A percentile compares a stretch with the other conserved stretches of the same genome.
Evolutionary conservation across 2,888 invertebrate genomes (phyloP).

Genomic region (Ormia ochracea): DNA sequence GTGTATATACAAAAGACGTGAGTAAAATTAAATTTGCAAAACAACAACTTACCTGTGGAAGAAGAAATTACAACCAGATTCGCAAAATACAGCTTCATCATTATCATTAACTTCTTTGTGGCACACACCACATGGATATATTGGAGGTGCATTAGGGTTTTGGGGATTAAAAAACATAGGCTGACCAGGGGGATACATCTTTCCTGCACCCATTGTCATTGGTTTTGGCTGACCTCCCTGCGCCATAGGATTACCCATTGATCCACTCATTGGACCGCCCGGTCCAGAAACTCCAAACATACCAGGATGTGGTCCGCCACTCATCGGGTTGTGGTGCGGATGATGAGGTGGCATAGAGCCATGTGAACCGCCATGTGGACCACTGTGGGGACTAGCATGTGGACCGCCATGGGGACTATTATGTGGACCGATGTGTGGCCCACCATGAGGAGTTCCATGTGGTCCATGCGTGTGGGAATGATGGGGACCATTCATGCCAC

Average conservation of each 20-base stretch:
- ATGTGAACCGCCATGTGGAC: conserved; percentile 60
- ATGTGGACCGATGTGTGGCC: conserved; percentile 57
- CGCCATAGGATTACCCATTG: conserved; percentile 74
- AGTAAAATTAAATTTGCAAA: too few relatives aligned
- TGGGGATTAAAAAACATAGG: conserved; percentile 99
- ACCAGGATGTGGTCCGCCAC: conserved; percentile 69
- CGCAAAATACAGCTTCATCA: conserved; percentile 97
- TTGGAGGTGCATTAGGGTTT: conserved; percentile 98
- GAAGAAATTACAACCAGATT: conserved; percentile 99
- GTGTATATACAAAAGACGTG: too few relatives aligned
- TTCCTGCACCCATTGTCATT: conserved; percentile 91
- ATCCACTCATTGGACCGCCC: conserved; percentile 79
- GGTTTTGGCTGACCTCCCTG: conserved; percentile 84
- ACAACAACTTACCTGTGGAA: conserved; percentile 87
- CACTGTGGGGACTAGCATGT: conserved; percentile 55
- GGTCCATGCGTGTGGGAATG: conserved; percentile 59
- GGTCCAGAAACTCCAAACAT: conserved; percentile 64
- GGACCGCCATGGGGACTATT: conserved; percentile 59
- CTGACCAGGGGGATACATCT: conserved; percentile 96
- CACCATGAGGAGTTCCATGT: conserved; percentile 65
- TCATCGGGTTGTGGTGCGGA: conserved; percentile 72
- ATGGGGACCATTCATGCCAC: conserved; percentile 59
- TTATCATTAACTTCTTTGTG: conserved; percentile 99
- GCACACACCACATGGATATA: conserved; percentile 97
- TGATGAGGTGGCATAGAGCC: conserved; percentile 65